These are phyloP conservation scores for Montipora sp. DNA, from an alignment of 64 coral and sea anemone genomes.

Conservation along the genomic window DNA sequence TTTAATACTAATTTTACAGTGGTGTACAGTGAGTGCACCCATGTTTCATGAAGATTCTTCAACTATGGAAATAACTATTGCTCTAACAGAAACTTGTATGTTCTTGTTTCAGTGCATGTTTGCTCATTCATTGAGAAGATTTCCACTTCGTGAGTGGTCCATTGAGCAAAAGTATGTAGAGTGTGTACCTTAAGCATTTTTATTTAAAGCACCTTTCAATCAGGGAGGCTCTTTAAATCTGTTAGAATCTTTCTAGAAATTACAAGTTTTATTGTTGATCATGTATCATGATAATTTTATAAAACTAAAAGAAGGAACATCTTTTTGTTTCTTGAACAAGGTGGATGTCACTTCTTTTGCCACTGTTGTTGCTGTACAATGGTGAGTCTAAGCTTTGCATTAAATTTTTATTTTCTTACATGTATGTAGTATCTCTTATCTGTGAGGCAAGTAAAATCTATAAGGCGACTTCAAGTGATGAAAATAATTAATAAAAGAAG, in stretches of 20 bases:
- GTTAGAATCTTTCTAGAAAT: background rate
- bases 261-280: background rate
- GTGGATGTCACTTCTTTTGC: slow-evolving; percentile 96
- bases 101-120: slow-evolving; percentile 86
- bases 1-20: too few relatives aligned
- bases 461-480: too few relatives aligned
- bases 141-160: slow-evolving; percentile 94
- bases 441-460: too few relatives aligned
- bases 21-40: too few relatives aligned
- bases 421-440: too few relatives aligned
- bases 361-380: slow-evolving; percentile 90
- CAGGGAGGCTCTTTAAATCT: background rate
- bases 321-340: slow-evolving; percentile 17
- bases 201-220: background rate
- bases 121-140: slow-evolving; percentile 97
- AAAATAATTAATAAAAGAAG: too few relatives aligned
- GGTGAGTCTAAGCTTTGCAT: slow-evolving; percentile 47
- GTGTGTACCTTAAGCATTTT: too few relatives aligned
- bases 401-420: background rate
- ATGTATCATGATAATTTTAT: too few relatives aligned
- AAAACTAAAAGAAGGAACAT: background rate
- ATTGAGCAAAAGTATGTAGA: slow-evolving; percentile 97
- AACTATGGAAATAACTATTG: too few relatives aligned
- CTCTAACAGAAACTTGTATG: background rate
- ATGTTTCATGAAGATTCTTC: too few relatives aligned